Percentiles rank a stretch among this genome's conserved stretches.
phyloP scores from a whole-genome alignment of 2,888 invertebrate genomes.

The Zygothrica quintamaculata region DNA sequence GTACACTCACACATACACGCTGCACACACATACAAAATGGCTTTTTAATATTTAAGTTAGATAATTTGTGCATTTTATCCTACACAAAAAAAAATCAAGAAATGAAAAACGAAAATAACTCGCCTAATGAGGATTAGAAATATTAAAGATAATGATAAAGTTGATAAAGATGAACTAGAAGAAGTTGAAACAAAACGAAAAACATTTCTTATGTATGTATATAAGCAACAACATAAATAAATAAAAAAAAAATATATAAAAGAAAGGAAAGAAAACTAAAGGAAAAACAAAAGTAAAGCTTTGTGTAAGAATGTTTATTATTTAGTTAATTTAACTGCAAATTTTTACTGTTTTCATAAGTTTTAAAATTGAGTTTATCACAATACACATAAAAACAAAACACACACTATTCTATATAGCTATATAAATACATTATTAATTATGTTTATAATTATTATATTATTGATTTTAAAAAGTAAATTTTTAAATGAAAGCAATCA shows the following conservation, averaged over 20 bases:
- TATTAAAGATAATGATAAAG: conserved; percentile 8
- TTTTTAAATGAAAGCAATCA: conserved; percentile 61
- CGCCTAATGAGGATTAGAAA: conserved; percentile 23
- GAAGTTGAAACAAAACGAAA: conserved; percentile 18
- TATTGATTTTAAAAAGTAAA: conserved; percentile 69
- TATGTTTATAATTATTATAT: conserved; percentile 60
- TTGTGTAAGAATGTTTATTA: conserved; percentile 51
- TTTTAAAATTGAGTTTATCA: conserved; percentile 42
- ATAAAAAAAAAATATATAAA: conserved; percentile 12
- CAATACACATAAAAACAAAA: conserved; percentile 20
- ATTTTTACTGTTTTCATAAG: conserved; percentile 54
- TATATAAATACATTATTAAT: conserved; percentile 51
- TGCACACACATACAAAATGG: conserved; percentile 44
- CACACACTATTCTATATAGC: conserved; percentile 41
- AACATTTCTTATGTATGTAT: conserved; percentile 25
- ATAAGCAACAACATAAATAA: conserved; percentile 18
- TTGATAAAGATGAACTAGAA: conserved; percentile 22
- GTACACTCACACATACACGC: conserved; percentile 23
- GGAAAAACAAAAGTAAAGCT: conserved; percentile 13
- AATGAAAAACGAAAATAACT: too few species aligned
- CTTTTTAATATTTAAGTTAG: conserved; percentile 75
- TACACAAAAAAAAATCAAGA: too few species aligned
- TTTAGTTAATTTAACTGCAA: conserved; percentile 49
- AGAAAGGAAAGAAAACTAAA: too few species aligned
- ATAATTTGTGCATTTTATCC: too few species aligned